Conservation (phyloP, 2,797 vertebrate genomes). For the Clarias fuscus region DNA sequence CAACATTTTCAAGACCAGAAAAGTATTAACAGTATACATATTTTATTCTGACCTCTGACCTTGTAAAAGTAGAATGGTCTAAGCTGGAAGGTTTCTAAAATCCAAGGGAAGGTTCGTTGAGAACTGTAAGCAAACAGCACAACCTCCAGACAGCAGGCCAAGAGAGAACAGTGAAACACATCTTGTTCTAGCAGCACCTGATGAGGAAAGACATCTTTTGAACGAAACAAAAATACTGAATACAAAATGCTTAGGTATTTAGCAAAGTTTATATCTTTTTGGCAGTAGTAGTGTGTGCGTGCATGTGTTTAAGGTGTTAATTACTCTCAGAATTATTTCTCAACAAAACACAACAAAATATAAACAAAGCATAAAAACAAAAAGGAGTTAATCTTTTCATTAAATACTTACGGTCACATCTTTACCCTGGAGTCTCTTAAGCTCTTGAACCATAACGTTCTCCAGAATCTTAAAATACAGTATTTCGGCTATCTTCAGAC, state of each 20-base stretch:
- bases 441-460: slow-evolving; percentile 89
- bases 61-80: slow-evolving; percentile 95
- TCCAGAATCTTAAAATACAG: slow-evolving; percentile 96
- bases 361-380: neutral
- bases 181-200: slow-evolving; percentile 92
- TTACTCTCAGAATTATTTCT: no score
- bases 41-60: slow-evolving; percentile 68
- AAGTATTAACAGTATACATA: neutral
- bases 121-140: slow-evolving; percentile 96
- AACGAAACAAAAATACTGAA: neutral
- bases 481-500: slow-evolving; percentile 92
- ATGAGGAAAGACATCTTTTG: neutral
- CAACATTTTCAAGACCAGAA: neutral
- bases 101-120: slow-evolving; percentile 94
- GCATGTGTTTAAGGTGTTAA: neutral
- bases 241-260: neutral
- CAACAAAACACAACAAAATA: neutral
- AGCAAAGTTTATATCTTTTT: neutral
- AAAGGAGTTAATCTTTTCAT: neutral
- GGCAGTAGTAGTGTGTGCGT: neutral
- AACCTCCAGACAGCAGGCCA: slow-evolving; percentile 93
- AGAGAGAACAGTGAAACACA: slow-evolving; percentile 89
- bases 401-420: slow-evolving; percentile 88
- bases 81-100: slow-evolving; percentile 84
- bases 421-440: slow-evolving; percentile 86